Percentiles rank a stretch among this genome's conserved stretches.
These are phyloP conservation scores for Charanyca ferruginea DNA, from an alignment of 2,888 invertebrate species.

Conservation along the genomic window DNA sequence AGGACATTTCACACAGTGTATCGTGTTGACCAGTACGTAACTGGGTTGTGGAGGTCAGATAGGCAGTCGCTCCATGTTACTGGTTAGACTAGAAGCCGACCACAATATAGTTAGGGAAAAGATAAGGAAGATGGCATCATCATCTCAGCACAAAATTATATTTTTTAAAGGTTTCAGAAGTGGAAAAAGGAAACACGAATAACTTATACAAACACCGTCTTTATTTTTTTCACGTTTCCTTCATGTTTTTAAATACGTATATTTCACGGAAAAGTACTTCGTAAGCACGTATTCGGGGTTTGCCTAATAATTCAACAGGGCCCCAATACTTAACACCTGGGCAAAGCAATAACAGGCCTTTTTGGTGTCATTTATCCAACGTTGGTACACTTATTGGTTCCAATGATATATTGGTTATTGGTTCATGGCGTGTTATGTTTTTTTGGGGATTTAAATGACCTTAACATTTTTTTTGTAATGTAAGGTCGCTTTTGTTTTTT, in stretches of 20 bases:
- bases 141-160: no score
- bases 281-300: conserved; percentile 45
- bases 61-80: no score
- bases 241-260: background rate
- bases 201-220: background rate
- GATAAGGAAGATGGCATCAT: no score
- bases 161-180: background rate
- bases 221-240: background rate
- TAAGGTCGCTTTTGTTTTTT: background rate
- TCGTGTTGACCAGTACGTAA: no score
- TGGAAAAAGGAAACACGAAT: background rate
- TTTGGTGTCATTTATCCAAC: conserved; percentile 58
- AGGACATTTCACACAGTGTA: no score
- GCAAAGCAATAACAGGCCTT: conserved; percentile 58
- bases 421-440: conserved; percentile 52
- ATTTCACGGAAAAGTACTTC: background rate
- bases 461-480: conserved; percentile 37
- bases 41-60: no score
- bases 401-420: conserved; percentile 62
- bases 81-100: no score
- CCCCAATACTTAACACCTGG: conserved; percentile 63
- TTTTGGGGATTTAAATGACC: conserved; percentile 52
- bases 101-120: no score
- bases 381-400: conserved; percentile 59
- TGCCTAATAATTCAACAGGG: conserved; percentile 59